Conservation (phyloP, 2,113 vertebrate species). For the Odobenus rosmarus region DNA sequence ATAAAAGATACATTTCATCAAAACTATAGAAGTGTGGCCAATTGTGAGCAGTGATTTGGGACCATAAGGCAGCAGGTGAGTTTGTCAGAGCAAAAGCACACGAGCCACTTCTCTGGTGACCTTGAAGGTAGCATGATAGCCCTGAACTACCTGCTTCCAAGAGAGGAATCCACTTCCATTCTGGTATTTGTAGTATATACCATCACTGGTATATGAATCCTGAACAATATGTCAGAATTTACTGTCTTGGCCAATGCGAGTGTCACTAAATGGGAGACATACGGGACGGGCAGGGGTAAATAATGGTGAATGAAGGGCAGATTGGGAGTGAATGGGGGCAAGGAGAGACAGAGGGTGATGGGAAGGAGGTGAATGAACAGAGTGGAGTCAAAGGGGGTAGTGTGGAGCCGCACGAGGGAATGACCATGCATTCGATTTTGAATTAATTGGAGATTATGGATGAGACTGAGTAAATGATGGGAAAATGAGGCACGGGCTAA, state of each 20-base stretch:
- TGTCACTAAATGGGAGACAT: background rate
- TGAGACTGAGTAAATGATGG: background rate
- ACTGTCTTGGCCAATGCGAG: background rate
- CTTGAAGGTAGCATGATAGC: background rate
- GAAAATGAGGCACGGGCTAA: background rate
- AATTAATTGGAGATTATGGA: background rate
- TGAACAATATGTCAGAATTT: background rate
- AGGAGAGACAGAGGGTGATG: background rate
- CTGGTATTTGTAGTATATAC: background rate
- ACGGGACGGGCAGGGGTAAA: background rate
- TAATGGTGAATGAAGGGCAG: background rate
- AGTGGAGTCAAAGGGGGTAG: background rate
- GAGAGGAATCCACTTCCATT: background rate
- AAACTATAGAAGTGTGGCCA: background rate
- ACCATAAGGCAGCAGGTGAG: background rate
- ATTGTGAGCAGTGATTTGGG: background rate
- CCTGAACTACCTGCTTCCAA: background rate
- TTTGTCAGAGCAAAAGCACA: background rate
- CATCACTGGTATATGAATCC: background rate
- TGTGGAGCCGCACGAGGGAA: background rate
- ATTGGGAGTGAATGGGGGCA: background rate
- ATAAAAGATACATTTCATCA: background rate
- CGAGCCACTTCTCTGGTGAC: slow-evolving; percentile 28
- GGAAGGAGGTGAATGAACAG: background rate
- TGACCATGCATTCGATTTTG: background rate